Evolutionary conservation across 2,113 vertebrate species (phyloP).

Genomic region (Hirundichthys speculiger): DNA sequence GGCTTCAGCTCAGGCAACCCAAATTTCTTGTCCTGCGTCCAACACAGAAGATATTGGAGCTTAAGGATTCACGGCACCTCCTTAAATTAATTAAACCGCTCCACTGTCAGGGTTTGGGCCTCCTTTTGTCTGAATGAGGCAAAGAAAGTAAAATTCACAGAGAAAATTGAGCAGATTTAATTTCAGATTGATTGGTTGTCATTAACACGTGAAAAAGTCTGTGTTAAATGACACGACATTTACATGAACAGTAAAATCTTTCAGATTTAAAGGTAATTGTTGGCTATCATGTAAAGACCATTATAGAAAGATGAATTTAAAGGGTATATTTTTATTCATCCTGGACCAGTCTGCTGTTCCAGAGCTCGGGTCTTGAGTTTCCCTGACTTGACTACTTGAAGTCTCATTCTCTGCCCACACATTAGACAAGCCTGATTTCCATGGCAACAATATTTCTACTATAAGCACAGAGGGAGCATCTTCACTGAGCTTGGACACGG

Average conservation of each 20-base stretch:
- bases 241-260: too few relatives aligned
- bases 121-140: not conserved
- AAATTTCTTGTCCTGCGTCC: constrained; percentile 59
- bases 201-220: too few relatives aligned
- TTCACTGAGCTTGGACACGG: constrained; percentile 3
- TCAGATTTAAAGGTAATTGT: not conserved
- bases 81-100: constrained; percentile 68
- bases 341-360: not conserved
- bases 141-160: too few relatives aligned
- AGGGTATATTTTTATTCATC: not conserved
- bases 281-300: not conserved
- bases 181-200: too few relatives aligned
- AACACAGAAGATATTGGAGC: constrained; percentile 63
- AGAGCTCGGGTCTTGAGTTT: constrained; percentile 46
- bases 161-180: too few relatives aligned
- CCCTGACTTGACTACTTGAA: constrained; percentile 29
- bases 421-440: constrained; percentile 54
- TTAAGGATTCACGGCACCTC: constrained; percentile 53
- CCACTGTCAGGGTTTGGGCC: constrained; percentile 9
- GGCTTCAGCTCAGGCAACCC: constrained; percentile 37
- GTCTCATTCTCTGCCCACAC: constrained; percentile 60
- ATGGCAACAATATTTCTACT: constrained; percentile 52
- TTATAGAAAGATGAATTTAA: too few relatives aligned
- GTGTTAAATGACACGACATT: too few relatives aligned
- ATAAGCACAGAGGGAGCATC: constrained; percentile 24